Evolutionary conservation across 1,140 invertebrate species (phyloP).

Genomic region (Rhyacophila brunnea): DNA sequence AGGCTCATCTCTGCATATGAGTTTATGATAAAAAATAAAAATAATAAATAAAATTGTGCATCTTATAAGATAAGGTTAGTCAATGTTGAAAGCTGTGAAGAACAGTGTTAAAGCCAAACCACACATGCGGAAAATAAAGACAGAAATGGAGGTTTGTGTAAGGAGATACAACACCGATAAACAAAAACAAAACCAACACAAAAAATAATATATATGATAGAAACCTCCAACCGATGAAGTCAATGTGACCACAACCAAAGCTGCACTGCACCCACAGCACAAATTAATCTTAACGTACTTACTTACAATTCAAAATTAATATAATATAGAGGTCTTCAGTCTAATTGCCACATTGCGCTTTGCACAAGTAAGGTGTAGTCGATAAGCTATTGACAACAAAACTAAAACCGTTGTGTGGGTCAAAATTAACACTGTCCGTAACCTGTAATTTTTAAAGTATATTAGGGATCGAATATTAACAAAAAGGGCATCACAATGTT

Average conservation of each 20-base stretch:
- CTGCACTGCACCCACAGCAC: constrained; percentile 7
- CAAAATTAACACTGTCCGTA: constrained; percentile 24
- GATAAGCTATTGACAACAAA: constrained; percentile 14
- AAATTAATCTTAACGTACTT: constrained; percentile 25
- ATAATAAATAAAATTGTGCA: too few species aligned
- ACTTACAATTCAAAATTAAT: constrained; percentile 27
- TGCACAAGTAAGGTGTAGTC: constrained; percentile 18
- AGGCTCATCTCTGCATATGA: too few species aligned
- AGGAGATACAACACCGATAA: neutral
- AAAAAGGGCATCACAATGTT: too few species aligned
- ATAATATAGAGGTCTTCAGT: constrained; percentile 19
- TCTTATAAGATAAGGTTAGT: too few species aligned
- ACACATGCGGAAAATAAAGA: constrained; percentile 11
- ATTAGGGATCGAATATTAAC: too few species aligned
- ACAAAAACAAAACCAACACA: constrained; percentile 1
- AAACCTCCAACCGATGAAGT: constrained; percentile 3
- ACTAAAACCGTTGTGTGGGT: constrained; percentile 27
- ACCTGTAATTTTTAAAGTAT: constrained; percentile 27
- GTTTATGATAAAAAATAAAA: too few species aligned
- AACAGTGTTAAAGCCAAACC: constrained; percentile 26
- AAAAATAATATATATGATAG: constrained; percentile 1
- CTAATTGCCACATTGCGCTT: constrained; percentile 4
- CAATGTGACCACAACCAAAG: constrained; percentile 16
- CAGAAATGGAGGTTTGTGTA: neutral
- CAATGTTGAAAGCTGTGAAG: neutral